Base-by-base conservation (phyloP, 2,113 vertebrate species). In the Proteles cristata region DNA sequence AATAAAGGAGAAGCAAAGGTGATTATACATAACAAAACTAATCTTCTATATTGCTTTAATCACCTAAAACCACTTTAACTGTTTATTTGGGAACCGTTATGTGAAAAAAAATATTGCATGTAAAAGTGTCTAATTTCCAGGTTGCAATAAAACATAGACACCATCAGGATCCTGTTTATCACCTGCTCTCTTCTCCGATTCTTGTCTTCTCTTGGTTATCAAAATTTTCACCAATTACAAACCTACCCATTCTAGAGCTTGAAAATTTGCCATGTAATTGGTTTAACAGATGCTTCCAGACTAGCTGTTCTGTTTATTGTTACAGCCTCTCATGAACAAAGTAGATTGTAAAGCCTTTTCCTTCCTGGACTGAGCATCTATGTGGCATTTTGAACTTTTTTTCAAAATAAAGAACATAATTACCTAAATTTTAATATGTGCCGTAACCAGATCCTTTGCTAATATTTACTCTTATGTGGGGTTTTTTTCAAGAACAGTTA, bases 1-100 rank as follows among this genome's bases (percentile, higher is more conserved):
- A 97, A 97, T 98, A 98, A 98, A 98, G 97, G 93, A 98, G 97
- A 98, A 98, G 98, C 98, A 98, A 98, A 98, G 98, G 98, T 98
- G 98, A 98, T 99, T 99, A 98, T 97, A 98, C 96, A 97, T 98
- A 98, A 98, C 98, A 98, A 98, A 99, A 98, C 98, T 97, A 98
- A 98, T 98, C 98, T 98, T 98, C 98, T 98, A 93, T 98, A 98
- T 98, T 98, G 97, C 98, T 98, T 98, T 99, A 98, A 98, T 98
- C 98, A 98, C 98, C 98, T 98, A 96, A 98, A 98, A 98, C 97
- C 93, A 89, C 98, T 98, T 98, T 97, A 97, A 98, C 98, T 98
- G 98, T 98, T 99, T 98, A 97, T 98, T 98, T 98, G 98, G 96
- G 98, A 98, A 98, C 96, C 82, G 87, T 98, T 98, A 98, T 68